Conservation (phyloP, 2,797 vertebrate genomes). For the Paguma larvata region DNA sequence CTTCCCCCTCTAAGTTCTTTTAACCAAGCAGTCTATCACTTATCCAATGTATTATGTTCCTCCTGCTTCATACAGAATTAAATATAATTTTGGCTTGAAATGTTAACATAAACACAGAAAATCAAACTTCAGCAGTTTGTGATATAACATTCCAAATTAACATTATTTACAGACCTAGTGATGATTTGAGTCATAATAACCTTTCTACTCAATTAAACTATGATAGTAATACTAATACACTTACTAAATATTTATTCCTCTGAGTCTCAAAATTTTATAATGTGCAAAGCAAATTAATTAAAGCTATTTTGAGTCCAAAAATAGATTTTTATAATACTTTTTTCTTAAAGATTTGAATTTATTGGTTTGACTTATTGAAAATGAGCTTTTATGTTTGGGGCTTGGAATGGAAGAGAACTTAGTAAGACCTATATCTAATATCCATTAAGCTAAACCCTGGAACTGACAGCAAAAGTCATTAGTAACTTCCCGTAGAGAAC, state of each 20-base stretch:
- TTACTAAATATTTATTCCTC: not conserved
- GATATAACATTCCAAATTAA: not conserved
- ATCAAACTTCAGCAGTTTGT: not conserved
- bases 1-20: not conserved
- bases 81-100: not conserved
- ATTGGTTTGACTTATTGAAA: not conserved
- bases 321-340: not conserved
- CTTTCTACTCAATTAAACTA: not conserved
- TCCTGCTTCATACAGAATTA: not conserved
- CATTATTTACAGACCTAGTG: not conserved
- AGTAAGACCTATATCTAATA: not conserved
- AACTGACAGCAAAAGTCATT: not conserved
- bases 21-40: not conserved
- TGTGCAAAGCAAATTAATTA: not conserved
- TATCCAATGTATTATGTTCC: not conserved
- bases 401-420: not conserved
- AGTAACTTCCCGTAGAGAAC: not conserved
- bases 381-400: not conserved
- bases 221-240: not conserved
- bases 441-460: not conserved
- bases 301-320: not conserved
- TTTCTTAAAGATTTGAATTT: not conserved
- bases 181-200: not conserved
- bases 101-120: not conserved
- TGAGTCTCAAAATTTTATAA: not conserved